Evolutionary conservation across 2,888 invertebrate species (phyloP).

Genomic region (Elmis aenea): DNA sequence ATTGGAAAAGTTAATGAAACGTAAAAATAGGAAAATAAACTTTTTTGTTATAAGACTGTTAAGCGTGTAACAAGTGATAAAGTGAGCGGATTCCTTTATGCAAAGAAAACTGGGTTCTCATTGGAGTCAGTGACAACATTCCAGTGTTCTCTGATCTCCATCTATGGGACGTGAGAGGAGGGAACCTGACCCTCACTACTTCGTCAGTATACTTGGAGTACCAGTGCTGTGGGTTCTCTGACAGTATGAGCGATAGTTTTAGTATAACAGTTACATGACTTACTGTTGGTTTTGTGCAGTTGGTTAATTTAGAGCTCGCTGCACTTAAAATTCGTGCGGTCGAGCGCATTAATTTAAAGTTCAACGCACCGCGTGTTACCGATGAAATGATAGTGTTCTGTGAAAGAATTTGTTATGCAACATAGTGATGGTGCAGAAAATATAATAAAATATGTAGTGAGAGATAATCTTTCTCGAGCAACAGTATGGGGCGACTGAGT

Average conservation of each 20-base stretch:
- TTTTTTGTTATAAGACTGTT: not conserved
- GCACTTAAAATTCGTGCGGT: too few species aligned
- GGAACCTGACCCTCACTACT: conserved; percentile 32
- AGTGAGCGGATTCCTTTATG: conserved; percentile 17
- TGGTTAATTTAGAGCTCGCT: too few species aligned
- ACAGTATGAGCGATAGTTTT: conserved; percentile 3
- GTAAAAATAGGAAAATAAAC: not conserved
- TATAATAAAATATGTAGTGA: too few species aligned
- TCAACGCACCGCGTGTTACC: too few species aligned
- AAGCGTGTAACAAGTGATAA: conserved; percentile 1
- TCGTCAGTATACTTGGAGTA: conserved; percentile 27
- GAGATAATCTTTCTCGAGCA: too few species aligned
- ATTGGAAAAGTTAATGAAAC: not conserved
- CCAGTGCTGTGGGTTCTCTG: conserved; percentile 14
- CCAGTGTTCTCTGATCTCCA: conserved; percentile 31
- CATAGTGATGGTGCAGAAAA: too few species aligned
- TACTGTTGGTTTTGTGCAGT: too few species aligned
- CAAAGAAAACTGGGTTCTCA: conserved; percentile 32
- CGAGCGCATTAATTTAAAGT: too few species aligned
- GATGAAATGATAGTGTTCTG: too few species aligned
- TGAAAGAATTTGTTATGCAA: too few species aligned
- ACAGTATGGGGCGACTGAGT: conserved; percentile 52
- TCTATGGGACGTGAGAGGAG: conserved; percentile 23
- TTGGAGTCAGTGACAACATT: conserved; percentile 43
- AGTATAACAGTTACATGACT: too few species aligned